phyloP scores from a whole-genome alignment of 2,113 vertebrate species.

The Australoheros scitulus region DNA sequence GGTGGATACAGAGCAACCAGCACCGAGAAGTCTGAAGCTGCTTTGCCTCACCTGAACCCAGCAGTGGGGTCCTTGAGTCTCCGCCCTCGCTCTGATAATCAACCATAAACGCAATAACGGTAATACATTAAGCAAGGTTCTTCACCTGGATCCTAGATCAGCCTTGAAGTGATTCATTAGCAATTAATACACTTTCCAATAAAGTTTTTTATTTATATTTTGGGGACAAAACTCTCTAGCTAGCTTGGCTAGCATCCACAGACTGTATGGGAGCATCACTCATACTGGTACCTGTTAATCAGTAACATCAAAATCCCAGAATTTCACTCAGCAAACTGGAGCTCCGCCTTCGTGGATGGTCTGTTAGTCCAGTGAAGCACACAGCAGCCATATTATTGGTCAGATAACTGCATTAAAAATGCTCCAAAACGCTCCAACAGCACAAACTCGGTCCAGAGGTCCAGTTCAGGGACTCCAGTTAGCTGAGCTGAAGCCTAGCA shows the following conservation, averaged over 20 bases:
- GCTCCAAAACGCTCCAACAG: background rate
- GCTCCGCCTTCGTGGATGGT: background rate
- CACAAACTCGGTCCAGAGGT: background rate
- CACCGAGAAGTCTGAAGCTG: background rate
- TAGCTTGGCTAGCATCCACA: background rate
- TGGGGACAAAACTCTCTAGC: background rate
- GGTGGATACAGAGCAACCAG: background rate
- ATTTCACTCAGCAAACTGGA: background rate
- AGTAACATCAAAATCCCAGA: background rate
- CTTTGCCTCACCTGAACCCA: background rate
- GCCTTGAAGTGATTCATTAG: background rate
- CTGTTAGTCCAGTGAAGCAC: background rate
- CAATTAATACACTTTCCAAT: background rate
- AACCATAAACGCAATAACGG: background rate
- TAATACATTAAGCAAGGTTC: background rate
- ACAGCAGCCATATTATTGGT: background rate
- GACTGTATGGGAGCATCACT: no score
- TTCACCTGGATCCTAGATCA: background rate
- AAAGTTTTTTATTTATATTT: background rate
- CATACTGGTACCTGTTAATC: background rate
- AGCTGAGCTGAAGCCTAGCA: background rate
- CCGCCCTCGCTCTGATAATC: background rate
- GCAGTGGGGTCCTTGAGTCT: background rate
- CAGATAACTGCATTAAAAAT: background rate
- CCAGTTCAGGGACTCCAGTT: background rate